Percentiles rank a stretch among this genome's conserved stretches.
Evolutionary conservation across 2,888 invertebrate genomes (phyloP).

Genomic region (Drosophila pseudotakahashii): DNA sequence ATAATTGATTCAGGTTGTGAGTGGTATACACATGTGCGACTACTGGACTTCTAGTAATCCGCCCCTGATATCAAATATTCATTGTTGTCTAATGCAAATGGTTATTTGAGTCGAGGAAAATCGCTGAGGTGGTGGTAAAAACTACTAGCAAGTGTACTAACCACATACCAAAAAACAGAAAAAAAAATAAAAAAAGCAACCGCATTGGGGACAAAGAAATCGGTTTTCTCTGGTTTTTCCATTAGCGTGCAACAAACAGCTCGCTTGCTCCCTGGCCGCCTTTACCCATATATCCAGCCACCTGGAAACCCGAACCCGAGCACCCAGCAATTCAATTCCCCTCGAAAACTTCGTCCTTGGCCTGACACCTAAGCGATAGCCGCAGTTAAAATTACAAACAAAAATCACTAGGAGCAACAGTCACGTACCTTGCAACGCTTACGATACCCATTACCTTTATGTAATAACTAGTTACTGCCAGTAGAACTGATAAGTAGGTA

Average conservation of each 20-base stretch:
- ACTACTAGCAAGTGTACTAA: conserved; percentile 25
- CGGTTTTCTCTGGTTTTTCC: conserved; percentile 1
- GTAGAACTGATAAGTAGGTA: no score
- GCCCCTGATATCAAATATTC: conserved; percentile 20
- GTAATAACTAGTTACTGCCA: background rate
- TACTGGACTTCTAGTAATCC: conserved; percentile 1
- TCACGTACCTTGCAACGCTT: background rate
- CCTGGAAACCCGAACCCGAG: background rate
- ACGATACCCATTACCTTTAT: background rate
- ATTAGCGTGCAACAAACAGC: conserved; percentile 11
- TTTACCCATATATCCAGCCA: background rate
- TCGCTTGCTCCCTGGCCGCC: background rate
- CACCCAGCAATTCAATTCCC: conserved; percentile 1
- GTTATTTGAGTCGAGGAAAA: conserved; percentile 17
- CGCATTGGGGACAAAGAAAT: conserved; percentile 12
- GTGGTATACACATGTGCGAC: background rate
- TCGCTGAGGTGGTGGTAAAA: conserved; percentile 6
- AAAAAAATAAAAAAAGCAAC: conserved; percentile 9
- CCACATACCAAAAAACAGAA: conserved; percentile 6
- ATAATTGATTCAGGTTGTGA: conserved; percentile 10
- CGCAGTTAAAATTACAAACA: background rate
- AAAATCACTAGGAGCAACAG: background rate
- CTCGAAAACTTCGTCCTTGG: conserved; percentile 7
- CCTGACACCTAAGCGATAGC: background rate
- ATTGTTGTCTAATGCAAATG: conserved; percentile 17